These are phyloP conservation scores for Falco cherrug DNA, from an alignment of 2,797 vertebrate genomes.

Conservation along the genomic window DNA sequence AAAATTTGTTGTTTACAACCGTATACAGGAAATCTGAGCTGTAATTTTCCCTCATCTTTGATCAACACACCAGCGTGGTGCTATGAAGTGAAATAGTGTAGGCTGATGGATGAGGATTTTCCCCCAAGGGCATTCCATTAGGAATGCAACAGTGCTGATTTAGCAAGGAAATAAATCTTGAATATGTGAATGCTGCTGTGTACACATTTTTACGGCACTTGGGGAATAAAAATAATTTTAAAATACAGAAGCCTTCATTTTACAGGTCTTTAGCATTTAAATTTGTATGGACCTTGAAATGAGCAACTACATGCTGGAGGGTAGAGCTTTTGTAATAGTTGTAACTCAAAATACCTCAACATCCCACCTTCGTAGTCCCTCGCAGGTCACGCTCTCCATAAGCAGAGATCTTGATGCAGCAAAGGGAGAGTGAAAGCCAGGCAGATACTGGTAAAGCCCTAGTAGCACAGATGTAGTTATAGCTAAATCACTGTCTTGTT, in stretches of 20 bases:
- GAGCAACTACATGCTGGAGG: neutral
- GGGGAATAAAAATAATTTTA: neutral
- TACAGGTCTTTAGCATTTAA: neutral
- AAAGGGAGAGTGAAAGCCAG: neutral
- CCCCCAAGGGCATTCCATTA: neutral
- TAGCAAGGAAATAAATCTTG: constrained; percentile 2
- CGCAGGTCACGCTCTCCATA: rapidly evolving
- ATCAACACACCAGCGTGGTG: neutral
- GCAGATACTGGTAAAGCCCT: neutral
- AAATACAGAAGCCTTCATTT: neutral
- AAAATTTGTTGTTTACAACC: neutral
- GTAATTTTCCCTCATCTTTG: neutral
- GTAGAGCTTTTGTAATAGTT: neutral
- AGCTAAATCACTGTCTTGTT: neutral
- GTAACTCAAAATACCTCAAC: neutral
- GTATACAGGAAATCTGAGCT: neutral
- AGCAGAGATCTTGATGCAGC: neutral
- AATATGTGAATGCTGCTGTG: neutral
- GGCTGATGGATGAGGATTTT: constrained; percentile 3
- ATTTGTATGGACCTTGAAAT: neutral
- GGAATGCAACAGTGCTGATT: neutral
- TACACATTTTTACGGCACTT: neutral
- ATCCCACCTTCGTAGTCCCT: neutral
- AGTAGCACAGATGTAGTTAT: neutral
- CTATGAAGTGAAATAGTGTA: neutral